Evolutionary conservation across 2,113 vertebrate genomes (phyloP), one percentile per base, ranked within the genome.

Genomic region (Nothobranchius furzeri): DNA sequence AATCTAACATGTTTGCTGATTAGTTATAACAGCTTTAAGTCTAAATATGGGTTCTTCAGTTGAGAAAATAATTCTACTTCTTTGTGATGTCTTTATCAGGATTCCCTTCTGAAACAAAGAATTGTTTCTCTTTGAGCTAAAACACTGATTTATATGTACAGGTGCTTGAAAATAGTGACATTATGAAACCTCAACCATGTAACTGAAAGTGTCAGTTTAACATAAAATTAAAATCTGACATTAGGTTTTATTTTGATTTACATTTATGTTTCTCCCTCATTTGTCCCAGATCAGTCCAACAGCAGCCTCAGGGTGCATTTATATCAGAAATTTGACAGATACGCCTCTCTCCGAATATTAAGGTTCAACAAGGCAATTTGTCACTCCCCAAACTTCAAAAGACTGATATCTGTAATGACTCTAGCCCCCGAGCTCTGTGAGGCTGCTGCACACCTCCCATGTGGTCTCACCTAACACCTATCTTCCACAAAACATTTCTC

Each of bases 351-450:
- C 89, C 85, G 70, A 84, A 77, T 77, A 46, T 53, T 67, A 75
- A 68, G 65, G 65, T 85, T 86, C 84, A 80, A 91, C 87, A 87
- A 83, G 76, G 65, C 76, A 84, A 90, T 91, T 89, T 89, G 90
- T 91, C 85, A 82, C 62, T 84, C 69, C 68, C 79, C 74, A 70
- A 89, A 86, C 86, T 82, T 87, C 84, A 83, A 74, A 83, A 78
- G 79, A 51, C 62, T 62, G 68, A 81, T 85, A 79, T 83, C 79
- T 81, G 82, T 90, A 84, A 85, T 82, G 87, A 87, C 76, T 86
- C 68, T 8, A 70, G 75, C 83, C 87, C 85, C 75, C 54, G 58
- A 85, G 90, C 82, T 76, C 72, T 61, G 68, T 50, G 73, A 65
- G 70, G 64, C 47, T 15, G 45, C 69, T 59, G 58, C 64, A 75